A percentile compares a stretch with the other conserved stretches of the same genome.
Evolutionary conservation across 2,888 invertebrate genomes (phyloP).

Genomic region (Orthosia gothica): DNA sequence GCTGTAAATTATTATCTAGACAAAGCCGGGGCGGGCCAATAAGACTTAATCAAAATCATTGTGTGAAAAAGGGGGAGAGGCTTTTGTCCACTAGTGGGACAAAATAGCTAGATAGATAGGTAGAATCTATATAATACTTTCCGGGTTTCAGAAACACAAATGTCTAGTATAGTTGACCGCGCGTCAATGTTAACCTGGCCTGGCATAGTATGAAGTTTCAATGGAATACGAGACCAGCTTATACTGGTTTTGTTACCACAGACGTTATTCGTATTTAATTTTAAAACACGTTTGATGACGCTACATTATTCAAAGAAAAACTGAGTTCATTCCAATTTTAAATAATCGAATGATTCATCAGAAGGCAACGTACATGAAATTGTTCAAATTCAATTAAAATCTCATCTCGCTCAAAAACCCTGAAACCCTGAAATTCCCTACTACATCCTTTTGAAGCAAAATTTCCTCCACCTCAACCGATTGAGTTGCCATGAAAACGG

Average conservation of each 20-base stretch:
- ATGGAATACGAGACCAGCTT: not conserved
- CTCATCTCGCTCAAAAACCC: not conserved
- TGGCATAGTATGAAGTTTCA: not conserved
- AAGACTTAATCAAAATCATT: too few species aligned
- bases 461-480: too few species aligned
- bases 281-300: not conserved
- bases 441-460: too few species aligned
- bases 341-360: conserved; percentile 1
- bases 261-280: not conserved
- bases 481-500: too few species aligned
- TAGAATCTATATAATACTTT: too few species aligned
- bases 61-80: too few species aligned
- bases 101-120: too few species aligned
- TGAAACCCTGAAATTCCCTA: too few species aligned
- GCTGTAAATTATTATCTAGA: too few species aligned
- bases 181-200: not conserved
- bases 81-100: too few species aligned
- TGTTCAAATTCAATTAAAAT: not conserved
- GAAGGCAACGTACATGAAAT: not conserved
- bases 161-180: not conserved
- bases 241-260: not conserved
- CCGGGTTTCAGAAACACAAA: too few species aligned
- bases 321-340: conserved; percentile 2
- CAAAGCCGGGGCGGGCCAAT: too few species aligned
- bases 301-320: not conserved